Conservation (phyloP, 2,888 invertebrate genomes). For the Heliconius ismenius region DNA sequence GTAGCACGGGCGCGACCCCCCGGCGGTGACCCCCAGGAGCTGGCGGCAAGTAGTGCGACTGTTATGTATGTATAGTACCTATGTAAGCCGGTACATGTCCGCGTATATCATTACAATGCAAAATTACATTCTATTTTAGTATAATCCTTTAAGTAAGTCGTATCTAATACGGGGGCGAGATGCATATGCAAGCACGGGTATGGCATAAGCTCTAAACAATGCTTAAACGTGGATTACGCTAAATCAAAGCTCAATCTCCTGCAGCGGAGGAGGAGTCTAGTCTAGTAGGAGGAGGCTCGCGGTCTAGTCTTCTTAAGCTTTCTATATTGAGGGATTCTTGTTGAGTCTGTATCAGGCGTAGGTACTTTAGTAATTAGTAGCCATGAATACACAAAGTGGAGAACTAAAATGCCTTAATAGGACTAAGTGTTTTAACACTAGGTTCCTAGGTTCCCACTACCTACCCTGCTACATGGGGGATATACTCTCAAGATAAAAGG, state of each 20-base stretch:
- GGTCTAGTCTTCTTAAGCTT: background rate
- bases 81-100: background rate
- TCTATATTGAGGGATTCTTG: background rate
- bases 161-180: background rate
- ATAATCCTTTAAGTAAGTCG: conserved; percentile 8
- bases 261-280: background rate
- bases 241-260: conserved; percentile 15
- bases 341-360: background rate
- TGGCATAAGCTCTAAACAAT: background rate
- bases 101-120: background rate
- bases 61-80: background rate
- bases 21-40: too few relatives aligned
- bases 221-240: conserved; percentile 1
- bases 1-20: too few relatives aligned
- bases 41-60: too few relatives aligned
- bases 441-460: too few relatives aligned
- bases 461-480: too few relatives aligned
- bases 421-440: too few relatives aligned
- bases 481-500: too few relatives aligned
- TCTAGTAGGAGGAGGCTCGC: background rate
- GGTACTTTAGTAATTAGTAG: background rate
- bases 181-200: conserved; percentile 1
- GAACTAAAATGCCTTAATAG: background rate
- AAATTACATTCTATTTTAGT: background rate
- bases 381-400: background rate